Conservation (phyloP, 2,797 vertebrate genomes). For the Kryptolebias ocellatus region DNA sequence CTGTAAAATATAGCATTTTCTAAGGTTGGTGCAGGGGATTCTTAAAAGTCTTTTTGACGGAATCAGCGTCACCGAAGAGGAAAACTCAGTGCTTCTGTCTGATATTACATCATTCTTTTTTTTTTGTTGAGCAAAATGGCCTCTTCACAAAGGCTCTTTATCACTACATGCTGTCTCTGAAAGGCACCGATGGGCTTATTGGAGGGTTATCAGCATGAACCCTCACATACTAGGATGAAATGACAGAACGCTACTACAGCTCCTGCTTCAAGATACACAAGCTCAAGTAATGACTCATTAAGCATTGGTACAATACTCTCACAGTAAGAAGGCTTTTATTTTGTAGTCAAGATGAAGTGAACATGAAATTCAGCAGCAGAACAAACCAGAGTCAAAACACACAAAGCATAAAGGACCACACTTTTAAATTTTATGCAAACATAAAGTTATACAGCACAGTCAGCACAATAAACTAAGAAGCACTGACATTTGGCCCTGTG, state of each 20-base stretch:
- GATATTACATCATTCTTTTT: constrained; percentile 68
- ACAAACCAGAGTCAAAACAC: constrained; percentile 13
- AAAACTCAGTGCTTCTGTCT: constrained; percentile 48
- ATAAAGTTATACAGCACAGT: too few species aligned
- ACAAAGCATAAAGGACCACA: too few species aligned
- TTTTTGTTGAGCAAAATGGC: constrained; percentile 68
- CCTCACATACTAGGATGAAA: constrained; percentile 25
- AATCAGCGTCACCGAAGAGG: constrained; percentile 42
- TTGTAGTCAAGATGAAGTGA: not conserved
- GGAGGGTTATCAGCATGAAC: constrained; percentile 38
- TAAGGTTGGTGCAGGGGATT: constrained; percentile 14
- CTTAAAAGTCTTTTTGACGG: constrained; percentile 54
- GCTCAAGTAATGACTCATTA: constrained; percentile 7
- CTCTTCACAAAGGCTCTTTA: constrained; percentile 75
- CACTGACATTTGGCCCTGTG: too few species aligned
- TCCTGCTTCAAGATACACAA: constrained; percentile 8
- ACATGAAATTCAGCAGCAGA: not conserved
- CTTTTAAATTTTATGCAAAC: too few species aligned
- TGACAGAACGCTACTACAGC: constrained; percentile 8
- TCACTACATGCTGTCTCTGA: constrained; percentile 59
- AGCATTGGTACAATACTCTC: constrained; percentile 1
- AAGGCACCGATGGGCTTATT: constrained; percentile 55
- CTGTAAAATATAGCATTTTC: not conserved
- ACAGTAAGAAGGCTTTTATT: not conserved
- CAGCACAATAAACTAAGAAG: too few species aligned